Conservation (phyloP, 1,140 invertebrate species). For the Macrostomum lignano region DNA sequence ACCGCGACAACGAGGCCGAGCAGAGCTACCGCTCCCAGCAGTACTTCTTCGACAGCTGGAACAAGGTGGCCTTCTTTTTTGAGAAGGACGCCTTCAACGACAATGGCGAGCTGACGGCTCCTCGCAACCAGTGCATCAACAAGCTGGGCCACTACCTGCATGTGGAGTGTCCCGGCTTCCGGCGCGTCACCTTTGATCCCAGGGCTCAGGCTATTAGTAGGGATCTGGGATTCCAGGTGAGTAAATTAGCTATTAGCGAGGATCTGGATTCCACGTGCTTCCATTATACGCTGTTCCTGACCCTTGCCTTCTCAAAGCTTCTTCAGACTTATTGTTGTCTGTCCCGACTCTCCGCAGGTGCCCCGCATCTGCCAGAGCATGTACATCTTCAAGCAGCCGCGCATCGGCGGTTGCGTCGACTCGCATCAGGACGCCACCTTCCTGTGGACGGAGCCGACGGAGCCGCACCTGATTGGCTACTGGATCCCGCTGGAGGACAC, state of each 20-base stretch:
- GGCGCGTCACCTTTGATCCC: constrained; percentile 48
- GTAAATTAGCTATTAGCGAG: constrained; percentile 7
- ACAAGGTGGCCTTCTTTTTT: constrained; percentile 70
- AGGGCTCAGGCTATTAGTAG: constrained; percentile 40
- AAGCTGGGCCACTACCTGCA: constrained; percentile 60
- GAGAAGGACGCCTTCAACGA: constrained; percentile 49
- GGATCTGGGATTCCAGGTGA: neutral
- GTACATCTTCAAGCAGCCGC: constrained; percentile 81
- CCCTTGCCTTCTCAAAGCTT: neutral
- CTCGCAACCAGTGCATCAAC: constrained; percentile 37
- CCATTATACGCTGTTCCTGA: neutral
- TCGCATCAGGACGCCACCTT: constrained; percentile 63
- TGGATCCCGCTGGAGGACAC: no score
- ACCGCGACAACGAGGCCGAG: no score
- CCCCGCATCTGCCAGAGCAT: constrained; percentile 73
- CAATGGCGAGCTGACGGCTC: constrained; percentile 32
- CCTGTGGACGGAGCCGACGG: constrained; percentile 43
- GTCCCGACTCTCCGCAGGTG: constrained; percentile 28
- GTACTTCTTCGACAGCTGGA: constrained; percentile 65
- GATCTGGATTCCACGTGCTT: neutral
- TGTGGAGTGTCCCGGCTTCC: constrained; percentile 49
- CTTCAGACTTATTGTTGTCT: constrained; percentile 7
- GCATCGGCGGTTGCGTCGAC: constrained; percentile 47
- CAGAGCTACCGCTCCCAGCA: no score
- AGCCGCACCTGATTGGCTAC: constrained; percentile 49